A percentile compares a stretch with the other conserved stretches of the same genome.
These are phyloP conservation scores for Sceliomorpha sp. DNA, from an alignment of 2,888 invertebrate genomes.

Conservation along the genomic window DNA sequence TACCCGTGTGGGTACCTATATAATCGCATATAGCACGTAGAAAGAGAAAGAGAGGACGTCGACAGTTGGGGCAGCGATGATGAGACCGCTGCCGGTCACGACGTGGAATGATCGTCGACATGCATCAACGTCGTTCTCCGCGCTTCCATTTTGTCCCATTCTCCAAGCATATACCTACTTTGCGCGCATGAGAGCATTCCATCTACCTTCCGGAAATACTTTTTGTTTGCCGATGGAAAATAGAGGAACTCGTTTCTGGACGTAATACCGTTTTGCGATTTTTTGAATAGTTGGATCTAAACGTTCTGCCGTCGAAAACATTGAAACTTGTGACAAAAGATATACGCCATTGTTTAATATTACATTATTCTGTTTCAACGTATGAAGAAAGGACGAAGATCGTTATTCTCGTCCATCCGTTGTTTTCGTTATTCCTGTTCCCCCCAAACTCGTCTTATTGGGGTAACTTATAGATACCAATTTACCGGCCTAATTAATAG, in stretches of 20 bases:
- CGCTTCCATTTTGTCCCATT: constrained; percentile 44
- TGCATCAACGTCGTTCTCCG: constrained; percentile 60
- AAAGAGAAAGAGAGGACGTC: constrained; percentile 47
- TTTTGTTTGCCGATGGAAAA: constrained; percentile 15
- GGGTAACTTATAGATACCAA: constrained; percentile 27
- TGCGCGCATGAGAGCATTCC: constrained; percentile 10
- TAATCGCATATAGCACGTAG: constrained; percentile 38
- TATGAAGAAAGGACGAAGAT: too few relatives aligned
- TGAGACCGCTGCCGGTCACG: constrained; percentile 49
- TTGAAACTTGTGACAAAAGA: constrained; percentile 1
- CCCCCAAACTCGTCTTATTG: too few relatives aligned
- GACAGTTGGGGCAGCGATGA: constrained; percentile 57
- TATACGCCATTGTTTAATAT: too few relatives aligned
- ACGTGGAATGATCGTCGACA: constrained; percentile 62
- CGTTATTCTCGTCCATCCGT: too few relatives aligned
- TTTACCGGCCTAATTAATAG: constrained; percentile 44
- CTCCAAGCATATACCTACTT: constrained; percentile 28
- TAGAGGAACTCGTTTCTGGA: too few relatives aligned
- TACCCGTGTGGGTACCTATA: constrained; percentile 36
- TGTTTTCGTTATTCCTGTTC: too few relatives aligned
- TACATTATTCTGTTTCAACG: too few relatives aligned
- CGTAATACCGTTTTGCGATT: neutral
- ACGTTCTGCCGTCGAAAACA: too few relatives aligned
- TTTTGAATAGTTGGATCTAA: neutral
- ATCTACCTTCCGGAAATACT: constrained; percentile 21